Conservation (phyloP, 2,888 invertebrate genomes). For the Lagria hirta region DNA sequence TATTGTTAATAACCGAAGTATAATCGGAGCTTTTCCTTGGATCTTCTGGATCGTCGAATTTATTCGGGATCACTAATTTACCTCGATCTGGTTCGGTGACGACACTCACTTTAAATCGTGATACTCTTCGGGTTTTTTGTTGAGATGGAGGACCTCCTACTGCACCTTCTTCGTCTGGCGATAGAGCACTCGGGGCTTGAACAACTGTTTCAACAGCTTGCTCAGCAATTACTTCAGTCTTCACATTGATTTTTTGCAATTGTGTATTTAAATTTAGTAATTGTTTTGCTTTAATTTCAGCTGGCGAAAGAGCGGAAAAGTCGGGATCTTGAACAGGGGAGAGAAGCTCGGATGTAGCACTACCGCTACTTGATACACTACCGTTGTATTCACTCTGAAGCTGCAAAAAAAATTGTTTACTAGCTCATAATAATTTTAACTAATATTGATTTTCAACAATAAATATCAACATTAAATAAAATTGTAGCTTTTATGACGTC, state of each 20-base stretch:
- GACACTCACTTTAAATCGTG: slow-evolving; percentile 58
- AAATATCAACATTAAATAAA: too few species aligned
- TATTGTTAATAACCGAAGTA: slow-evolving; percentile 48
- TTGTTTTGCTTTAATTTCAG: slow-evolving; percentile 43
- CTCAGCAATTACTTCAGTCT: slow-evolving; percentile 41
- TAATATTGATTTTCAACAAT: too few species aligned
- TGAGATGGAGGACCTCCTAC: slow-evolving; percentile 3
- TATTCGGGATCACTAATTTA: slow-evolving; percentile 35
- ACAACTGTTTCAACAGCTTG: slow-evolving; percentile 18
- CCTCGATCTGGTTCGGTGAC: slow-evolving; percentile 54
- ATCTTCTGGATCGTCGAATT: slow-evolving; percentile 2
- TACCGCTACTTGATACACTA: slow-evolving; percentile 45
- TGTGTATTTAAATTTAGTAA: slow-evolving; percentile 62
- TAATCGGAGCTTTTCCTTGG: slow-evolving; percentile 39
- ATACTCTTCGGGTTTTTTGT: slow-evolving; percentile 50
- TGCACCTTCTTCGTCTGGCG: slow-evolving; percentile 16
- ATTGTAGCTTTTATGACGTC: too few species aligned
- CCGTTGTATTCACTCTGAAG: slow-evolving; percentile 17
- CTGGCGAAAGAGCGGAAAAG: slow-evolving; percentile 25
- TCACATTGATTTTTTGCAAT: slow-evolving; percentile 62
- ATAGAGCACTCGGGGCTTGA: slow-evolving; percentile 8
- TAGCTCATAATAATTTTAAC: too few species aligned
- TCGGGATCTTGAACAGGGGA: slow-evolving; percentile 48
- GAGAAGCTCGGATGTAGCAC: slow-evolving; percentile 46
- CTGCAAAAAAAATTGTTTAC: slow-evolving; percentile 5